These are phyloP conservation scores for Steatornis caripensis DNA, from an alignment of 2,113 vertebrate genomes.

Conservation along the genomic window DNA sequence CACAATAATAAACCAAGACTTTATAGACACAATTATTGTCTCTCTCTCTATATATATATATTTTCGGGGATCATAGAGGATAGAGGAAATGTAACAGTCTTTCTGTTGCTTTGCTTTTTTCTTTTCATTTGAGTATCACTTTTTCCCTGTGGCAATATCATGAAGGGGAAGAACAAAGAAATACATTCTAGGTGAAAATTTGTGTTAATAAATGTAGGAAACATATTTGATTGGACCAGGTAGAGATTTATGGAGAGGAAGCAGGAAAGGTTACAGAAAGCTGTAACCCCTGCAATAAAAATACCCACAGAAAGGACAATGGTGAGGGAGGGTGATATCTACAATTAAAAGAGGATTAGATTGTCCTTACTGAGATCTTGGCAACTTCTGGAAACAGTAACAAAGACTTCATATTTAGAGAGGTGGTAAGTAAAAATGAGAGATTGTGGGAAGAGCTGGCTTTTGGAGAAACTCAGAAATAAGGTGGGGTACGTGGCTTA, in stretches of 20 bases:
- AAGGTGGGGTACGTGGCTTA: background rate
- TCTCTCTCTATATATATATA: too few species aligned
- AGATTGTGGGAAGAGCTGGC: background rate
- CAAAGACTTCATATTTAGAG: background rate
- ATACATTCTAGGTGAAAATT: background rate
- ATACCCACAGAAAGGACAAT: background rate
- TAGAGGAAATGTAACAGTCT: background rate
- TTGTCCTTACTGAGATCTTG: background rate
- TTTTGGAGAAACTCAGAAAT: background rate
- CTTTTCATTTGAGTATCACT: background rate
- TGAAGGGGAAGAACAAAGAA: background rate
- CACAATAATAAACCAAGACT: background rate
- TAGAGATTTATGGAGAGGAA: background rate
- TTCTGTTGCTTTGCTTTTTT: background rate
- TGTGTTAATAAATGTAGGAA: background rate
- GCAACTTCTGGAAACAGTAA: background rate
- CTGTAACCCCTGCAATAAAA: background rate
- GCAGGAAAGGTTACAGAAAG: background rate
- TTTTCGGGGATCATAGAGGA: background rate
- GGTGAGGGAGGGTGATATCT: background rate
- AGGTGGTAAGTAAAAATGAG: background rate
- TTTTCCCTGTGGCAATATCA: background rate
- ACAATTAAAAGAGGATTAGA: background rate
- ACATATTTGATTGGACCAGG: background rate
- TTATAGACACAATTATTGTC: background rate